Conservation (phyloP, 2,113 vertebrate species). For the Hiodon alosoides region DNA sequence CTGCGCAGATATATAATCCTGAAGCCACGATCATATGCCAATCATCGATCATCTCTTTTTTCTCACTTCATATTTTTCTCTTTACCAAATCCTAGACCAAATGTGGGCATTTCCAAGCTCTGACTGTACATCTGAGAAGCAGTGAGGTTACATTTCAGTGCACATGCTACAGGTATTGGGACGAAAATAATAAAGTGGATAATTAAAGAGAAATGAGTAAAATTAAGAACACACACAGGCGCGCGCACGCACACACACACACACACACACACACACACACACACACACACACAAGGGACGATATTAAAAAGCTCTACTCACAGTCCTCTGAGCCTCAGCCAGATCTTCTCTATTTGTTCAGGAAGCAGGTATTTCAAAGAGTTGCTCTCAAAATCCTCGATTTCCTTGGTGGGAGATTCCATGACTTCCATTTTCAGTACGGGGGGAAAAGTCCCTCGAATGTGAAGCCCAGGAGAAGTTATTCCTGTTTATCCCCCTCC, state of each 20-base stretch:
- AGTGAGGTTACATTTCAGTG: too few species aligned
- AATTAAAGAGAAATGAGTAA: neutral
- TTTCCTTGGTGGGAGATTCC: constrained; percentile 86
- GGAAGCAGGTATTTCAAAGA: constrained; percentile 84
- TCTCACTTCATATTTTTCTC: neutral
- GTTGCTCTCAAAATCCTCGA: constrained; percentile 91
- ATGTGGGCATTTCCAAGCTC: too few species aligned
- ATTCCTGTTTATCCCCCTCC: neutral
- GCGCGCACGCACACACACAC: neutral
- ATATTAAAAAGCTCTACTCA: constrained; percentile 61
- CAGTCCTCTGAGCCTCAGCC: constrained; percentile 85
- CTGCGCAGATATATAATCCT: neutral
- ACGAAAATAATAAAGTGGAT: neutral
- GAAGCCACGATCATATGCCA: neutral
- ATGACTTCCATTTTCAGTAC: constrained; percentile 59
- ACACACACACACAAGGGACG: constrained; percentile 5
- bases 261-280: constrained; percentile 3
- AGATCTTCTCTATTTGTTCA: constrained; percentile 90
- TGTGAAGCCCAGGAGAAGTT: neutral
- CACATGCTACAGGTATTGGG: constrained; percentile 5
- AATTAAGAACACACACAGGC: neutral
- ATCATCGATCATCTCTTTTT: neutral
- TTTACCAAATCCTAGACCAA: too few species aligned
- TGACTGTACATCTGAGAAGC: too few species aligned
- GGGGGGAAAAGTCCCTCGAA: constrained; percentile 33